A percentile compares a stretch with the other conserved stretches of the same genome.
These are phyloP conservation scores for Melanargia galathea DNA, from an alignment of 2,888 invertebrate genomes.

Conservation along the genomic window DNA sequence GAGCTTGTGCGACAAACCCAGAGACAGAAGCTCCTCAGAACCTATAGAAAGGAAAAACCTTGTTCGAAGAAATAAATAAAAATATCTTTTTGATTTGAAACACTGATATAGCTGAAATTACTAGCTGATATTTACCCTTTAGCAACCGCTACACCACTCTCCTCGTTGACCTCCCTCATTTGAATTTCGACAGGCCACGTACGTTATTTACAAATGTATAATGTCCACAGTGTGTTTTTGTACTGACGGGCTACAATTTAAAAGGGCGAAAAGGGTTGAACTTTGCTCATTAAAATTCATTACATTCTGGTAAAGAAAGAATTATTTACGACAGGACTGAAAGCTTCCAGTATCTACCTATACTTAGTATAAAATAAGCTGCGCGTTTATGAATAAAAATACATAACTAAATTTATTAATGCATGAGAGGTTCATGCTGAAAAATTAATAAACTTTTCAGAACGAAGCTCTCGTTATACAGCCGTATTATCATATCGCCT, in stretches of 20 bases:
- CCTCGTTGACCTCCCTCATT: slow-evolving; percentile 5
- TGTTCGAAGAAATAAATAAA: no score
- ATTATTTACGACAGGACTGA: slow-evolving; percentile 24
- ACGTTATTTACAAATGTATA: background rate
- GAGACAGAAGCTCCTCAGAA: no score
- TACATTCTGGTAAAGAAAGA: slow-evolving; percentile 27
- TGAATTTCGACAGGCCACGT: slow-evolving; percentile 5
- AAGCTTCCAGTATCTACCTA: slow-evolving; percentile 13
- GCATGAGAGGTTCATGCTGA: no score
- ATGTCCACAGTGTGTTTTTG: background rate
- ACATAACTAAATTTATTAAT: no score
- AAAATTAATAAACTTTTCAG: no score
- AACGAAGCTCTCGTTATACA: no score
- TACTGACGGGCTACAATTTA: slow-evolving; percentile 13
- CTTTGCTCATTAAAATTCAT: slow-evolving; percentile 29
- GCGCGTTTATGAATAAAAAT: no score
- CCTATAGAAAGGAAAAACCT: no score
- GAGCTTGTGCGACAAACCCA: no score
- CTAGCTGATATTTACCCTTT: background rate
- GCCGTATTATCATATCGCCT: no score
- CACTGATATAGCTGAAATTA: background rate
- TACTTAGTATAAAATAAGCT: slow-evolving; percentile 28
- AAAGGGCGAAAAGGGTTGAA: slow-evolving; percentile 22
- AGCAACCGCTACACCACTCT: background rate
- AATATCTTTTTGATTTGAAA: no score